Evolutionary conservation across 1,140 invertebrate species (phyloP), one percentile per base, ranked within the genome.

Genomic region (Pogonomyrmex californicus): DNA sequence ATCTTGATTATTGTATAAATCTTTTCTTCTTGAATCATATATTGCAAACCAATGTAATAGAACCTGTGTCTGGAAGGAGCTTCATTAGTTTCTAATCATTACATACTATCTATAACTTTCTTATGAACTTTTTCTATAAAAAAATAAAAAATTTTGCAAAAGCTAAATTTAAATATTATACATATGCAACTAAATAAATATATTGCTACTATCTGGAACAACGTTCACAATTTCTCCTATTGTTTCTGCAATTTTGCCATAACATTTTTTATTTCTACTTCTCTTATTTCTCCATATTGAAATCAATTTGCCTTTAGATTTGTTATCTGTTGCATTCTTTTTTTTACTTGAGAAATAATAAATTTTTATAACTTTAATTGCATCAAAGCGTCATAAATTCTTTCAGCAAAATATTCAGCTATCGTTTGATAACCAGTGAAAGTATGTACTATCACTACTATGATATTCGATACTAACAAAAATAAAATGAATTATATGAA

Each of bases 1-100:
- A 17, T 62, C 30, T 63, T 63, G 60, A 38, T 63, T 63, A 36
- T 38, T 63, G 14, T 63, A 63, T 2, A 63, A 36, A 63, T 63
- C 60, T 63, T 63, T 63, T 36, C 36, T 38, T 5, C 60, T 63
- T 63, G 36, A 63, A 63, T 63, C 14, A 63, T 63, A 63, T 63
- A 33, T 63, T 63, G 30, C 12, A 63, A 33, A 63, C 33, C 60
- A 63, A 36, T 63, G 60, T 63, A 63, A 63, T 38, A 63, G 1
- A 38, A 63, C 33, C 2, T 63, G 33, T 63, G 33, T 63, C 60
- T 33, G 23, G 23, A 63, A 63, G 12, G 60, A 36, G 12, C 33
- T 0, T 36, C 4, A 63, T 63, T 63, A 63, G 14, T 14, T 5
- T 63, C 33, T 14, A 63, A 63, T 33, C 60, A 63, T 63, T 63